phyloP scores from a whole-genome alignment of 2,888 invertebrate genomes.

The Andrena dorsata region DNA sequence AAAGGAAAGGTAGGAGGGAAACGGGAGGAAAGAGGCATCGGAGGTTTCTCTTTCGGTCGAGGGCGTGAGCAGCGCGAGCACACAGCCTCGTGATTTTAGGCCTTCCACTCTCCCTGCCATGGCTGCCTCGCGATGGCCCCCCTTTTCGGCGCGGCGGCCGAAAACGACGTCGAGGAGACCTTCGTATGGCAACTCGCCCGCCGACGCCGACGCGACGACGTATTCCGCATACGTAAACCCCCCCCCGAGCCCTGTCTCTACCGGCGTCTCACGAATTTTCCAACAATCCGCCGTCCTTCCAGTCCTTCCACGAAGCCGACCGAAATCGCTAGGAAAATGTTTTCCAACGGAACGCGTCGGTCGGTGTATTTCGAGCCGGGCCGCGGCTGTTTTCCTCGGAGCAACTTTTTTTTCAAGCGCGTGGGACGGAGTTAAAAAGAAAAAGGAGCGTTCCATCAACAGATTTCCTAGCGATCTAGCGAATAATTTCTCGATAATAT shows the following conservation, averaged over 20 bases:
- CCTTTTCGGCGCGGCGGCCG: slow-evolving; percentile 43
- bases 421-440: background rate
- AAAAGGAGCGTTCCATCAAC: background rate
- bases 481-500: background rate
- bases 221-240: slow-evolving; percentile 77
- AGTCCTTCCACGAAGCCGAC: slow-evolving; percentile 19
- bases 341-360: background rate
- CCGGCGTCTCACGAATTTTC: slow-evolving; percentile 61
- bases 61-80: slow-evolving; percentile 7
- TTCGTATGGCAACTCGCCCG: slow-evolving; percentile 71
- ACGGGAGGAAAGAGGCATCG: background rate
- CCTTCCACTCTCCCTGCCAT: slow-evolving; percentile 49
- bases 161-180: slow-evolving; percentile 65
- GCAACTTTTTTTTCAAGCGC: background rate
- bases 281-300: slow-evolving; percentile 39
- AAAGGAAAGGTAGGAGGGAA: background rate
- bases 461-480: slow-evolving; percentile 9
- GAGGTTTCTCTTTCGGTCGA: slow-evolving; percentile 22
- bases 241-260: slow-evolving; percentile 41
- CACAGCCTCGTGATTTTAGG: slow-evolving; percentile 52
- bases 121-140: slow-evolving; percentile 45
- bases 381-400: background rate
- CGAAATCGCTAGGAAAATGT: background rate
- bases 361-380: background rate
- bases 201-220: slow-evolving; percentile 63